Conservation (phyloP, 2,888 invertebrate species). For the Seira sanloemensis region DNA sequence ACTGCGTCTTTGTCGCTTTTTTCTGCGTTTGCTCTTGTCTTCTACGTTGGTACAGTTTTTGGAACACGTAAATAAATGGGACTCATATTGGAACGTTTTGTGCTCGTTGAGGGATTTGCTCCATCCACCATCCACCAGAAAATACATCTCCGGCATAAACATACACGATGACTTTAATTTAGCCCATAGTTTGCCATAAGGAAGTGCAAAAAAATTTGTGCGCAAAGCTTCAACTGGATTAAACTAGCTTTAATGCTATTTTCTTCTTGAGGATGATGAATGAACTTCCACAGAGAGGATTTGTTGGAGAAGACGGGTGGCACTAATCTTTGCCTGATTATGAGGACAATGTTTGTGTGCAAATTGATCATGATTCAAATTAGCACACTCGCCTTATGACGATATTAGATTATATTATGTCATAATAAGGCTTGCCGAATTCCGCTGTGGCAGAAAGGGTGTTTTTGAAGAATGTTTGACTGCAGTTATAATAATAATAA, state of each 20-base stretch:
- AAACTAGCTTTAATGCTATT: not conserved
- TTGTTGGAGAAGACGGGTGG: not conserved
- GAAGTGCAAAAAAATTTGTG: not conserved
- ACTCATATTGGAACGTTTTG: too few relatives aligned
- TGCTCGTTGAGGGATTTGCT: too few relatives aligned
- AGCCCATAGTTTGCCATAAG: not conserved
- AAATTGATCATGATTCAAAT: constrained; percentile 29
- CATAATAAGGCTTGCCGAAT: not conserved
- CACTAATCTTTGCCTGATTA: not conserved
- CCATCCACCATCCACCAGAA: not conserved
- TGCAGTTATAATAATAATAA: not conserved
- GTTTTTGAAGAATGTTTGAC: not conserved
- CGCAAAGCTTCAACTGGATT: not conserved
- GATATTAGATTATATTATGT: not conserved
- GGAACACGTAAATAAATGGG: too few relatives aligned
- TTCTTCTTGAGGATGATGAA: not conserved
- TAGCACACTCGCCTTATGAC: constrained; percentile 30
- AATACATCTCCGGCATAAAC: not conserved
- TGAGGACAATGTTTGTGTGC: constrained; percentile 11
- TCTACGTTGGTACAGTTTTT: too few relatives aligned
- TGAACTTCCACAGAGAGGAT: not conserved
- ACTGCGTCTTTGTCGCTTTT: too few relatives aligned
- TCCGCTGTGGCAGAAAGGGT: not conserved
- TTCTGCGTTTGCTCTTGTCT: too few relatives aligned
- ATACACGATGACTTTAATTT: not conserved